A percentile compares a stretch with the other conserved stretches of the same genome.
Conservation (phyloP, 2,113 vertebrate species). For the Anarrhichthys ocellatus region DNA sequence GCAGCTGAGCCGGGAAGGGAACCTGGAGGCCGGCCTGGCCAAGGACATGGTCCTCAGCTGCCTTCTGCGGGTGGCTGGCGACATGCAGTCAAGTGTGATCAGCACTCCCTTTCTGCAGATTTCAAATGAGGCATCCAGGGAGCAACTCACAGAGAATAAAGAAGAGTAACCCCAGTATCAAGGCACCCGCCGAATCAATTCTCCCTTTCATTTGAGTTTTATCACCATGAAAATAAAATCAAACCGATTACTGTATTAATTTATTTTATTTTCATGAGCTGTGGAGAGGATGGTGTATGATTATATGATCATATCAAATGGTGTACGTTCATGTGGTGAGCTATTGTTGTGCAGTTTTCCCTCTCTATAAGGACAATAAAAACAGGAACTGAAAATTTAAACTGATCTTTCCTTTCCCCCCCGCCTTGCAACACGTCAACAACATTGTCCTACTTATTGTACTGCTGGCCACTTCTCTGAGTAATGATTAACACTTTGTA, state of each 20-base stretch:
- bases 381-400: slow-evolving; percentile 49
- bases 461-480: background rate
- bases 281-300: background rate
- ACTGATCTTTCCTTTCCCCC: background rate
- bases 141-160: slow-evolving; percentile 48
- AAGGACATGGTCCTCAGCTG: slow-evolving; percentile 95
- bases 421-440: background rate
- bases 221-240: background rate
- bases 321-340: background rate
- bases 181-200: slow-evolving; percentile 1
- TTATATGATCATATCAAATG: background rate
- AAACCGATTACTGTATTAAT: slow-evolving; percentile 1
- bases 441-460: background rate
- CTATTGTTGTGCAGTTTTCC: background rate
- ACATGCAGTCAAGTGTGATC: slow-evolving; percentile 90
- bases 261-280: slow-evolving; percentile 1
- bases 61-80: slow-evolving; percentile 88
- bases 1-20: slow-evolving; percentile 91
- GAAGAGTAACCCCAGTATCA: slow-evolving; percentile 26
- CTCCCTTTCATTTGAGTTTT: slow-evolving; percentile 15
- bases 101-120: slow-evolving; percentile 95
- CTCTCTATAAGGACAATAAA: slow-evolving; percentile 44
- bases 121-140: slow-evolving; percentile 81
- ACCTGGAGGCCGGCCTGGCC: slow-evolving; percentile 90
- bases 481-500: background rate